Conservation (phyloP, 2,888 invertebrate species). For the Tiliacea citrago region DNA sequence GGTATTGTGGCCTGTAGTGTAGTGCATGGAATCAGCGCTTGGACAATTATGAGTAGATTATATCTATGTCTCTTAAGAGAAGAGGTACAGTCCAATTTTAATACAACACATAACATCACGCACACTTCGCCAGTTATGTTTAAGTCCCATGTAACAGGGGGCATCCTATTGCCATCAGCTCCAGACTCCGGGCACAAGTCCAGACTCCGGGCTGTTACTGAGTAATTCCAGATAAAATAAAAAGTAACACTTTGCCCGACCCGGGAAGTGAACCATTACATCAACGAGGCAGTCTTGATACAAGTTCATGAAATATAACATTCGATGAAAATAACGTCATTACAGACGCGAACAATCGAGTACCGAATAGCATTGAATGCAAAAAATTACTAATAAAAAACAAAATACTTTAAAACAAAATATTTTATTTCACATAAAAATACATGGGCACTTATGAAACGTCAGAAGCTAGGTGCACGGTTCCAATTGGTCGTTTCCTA, state of each 20-base stretch:
- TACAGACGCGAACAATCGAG: background rate
- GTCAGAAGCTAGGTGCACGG: too few species aligned
- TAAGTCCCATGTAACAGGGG: background rate
- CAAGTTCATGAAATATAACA: background rate
- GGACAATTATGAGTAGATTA: background rate
- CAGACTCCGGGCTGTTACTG: background rate
- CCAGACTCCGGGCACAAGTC: too few species aligned
- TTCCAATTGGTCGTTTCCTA: too few species aligned
- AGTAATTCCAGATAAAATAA: background rate
- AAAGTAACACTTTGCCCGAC: background rate
- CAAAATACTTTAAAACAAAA: too few species aligned
- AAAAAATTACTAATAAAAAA: too few species aligned
- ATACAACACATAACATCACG: too few species aligned
- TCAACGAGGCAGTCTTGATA: background rate
- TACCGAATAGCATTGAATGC: background rate
- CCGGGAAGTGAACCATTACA: background rate
- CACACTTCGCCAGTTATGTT: too few species aligned
- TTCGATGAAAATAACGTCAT: background rate
- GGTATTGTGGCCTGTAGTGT: background rate
- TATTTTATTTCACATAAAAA: too few species aligned
- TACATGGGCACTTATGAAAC: too few species aligned
- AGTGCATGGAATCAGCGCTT: too few species aligned
- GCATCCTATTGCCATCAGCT: too few species aligned
- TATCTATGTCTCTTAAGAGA: background rate
- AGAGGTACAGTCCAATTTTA: background rate